Conservation (phyloP, 2,113 vertebrate species). For the Podocnemis expansa region DNA sequence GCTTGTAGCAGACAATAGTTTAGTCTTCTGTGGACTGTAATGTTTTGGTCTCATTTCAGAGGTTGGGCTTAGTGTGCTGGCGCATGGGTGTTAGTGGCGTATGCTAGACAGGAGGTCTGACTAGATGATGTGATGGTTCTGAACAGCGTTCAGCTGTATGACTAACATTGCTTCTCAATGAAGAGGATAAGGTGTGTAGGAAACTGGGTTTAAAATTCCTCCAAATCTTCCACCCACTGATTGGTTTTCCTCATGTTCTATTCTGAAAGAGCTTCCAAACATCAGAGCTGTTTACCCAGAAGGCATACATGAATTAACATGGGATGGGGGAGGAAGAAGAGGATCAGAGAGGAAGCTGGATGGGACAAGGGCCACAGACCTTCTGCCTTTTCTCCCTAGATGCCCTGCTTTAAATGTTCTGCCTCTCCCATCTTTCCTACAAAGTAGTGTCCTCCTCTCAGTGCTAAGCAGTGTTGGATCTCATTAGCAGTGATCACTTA, state of each 20-base stretch:
- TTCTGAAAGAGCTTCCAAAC: conserved; percentile 53
- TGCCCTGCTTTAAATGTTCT: not conserved
- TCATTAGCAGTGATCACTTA: not conserved
- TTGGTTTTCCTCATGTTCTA: conserved; percentile 56
- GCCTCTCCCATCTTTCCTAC: not conserved
- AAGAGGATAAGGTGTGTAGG: not conserved
- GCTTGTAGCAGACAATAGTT: not conserved
- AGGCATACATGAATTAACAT: not conserved
- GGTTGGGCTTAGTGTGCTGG: not conserved
- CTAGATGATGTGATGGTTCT: not conserved
- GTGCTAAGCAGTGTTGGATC: not conserved
- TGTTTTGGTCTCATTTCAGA: not conserved
- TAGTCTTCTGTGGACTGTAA: not conserved
- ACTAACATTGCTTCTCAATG: not conserved
- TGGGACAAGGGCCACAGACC: not conserved
- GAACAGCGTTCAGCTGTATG: not conserved
- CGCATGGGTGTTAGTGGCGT: not conserved
- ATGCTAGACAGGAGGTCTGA: not conserved
- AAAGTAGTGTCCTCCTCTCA: not conserved
- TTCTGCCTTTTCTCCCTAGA: not conserved
- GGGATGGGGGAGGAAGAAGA: not conserved
- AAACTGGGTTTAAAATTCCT: not conserved
- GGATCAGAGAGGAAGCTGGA: not conserved
- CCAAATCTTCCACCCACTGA: not conserved
- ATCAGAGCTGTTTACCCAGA: conserved; percentile 47